phyloP scores from a whole-genome alignment of 2,113 vertebrate species.

The Dunckerocampus dactyliophorus region DNA sequence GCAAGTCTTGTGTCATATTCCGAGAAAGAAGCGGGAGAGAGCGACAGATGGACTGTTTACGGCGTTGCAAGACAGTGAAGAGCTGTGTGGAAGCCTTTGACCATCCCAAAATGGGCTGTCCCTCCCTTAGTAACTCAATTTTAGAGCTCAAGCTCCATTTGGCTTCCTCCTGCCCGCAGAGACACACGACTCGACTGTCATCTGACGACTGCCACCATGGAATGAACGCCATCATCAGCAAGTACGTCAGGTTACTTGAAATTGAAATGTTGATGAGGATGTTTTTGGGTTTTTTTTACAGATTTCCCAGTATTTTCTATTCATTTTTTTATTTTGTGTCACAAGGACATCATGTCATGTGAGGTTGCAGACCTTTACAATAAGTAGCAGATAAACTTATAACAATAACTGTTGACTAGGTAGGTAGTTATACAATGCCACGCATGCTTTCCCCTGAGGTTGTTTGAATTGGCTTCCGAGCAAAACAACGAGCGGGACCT shows the following conservation, averaged over 20 bases:
- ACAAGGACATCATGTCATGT: too few species aligned
- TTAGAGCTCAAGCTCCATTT: conserved; percentile 27
- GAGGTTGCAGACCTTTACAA: too few species aligned
- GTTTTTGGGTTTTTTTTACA: too few species aligned
- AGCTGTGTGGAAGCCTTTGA: conserved; percentile 49
- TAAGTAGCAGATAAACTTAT: too few species aligned
- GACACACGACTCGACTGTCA: not conserved
- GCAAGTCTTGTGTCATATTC: too few species aligned
- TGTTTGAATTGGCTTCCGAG: too few species aligned
- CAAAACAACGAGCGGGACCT: too few species aligned
- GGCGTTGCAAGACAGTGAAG: conserved; percentile 39
- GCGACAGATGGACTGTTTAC: conserved; percentile 11
- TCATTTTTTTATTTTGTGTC: too few species aligned
- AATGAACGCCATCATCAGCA: conserved; percentile 23
- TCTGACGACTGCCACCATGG: conserved; percentile 31
- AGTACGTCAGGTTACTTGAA: conserved; percentile 16
- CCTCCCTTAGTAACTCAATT: conserved; percentile 56
- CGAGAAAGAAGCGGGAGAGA: not conserved
- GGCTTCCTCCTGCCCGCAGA: conserved; percentile 8
- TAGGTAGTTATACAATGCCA: too few species aligned
- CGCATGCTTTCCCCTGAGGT: too few species aligned
- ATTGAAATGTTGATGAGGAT: not conserved
- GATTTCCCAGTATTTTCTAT: too few species aligned
- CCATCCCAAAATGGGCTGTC: conserved; percentile 47
- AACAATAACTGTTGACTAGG: too few species aligned